A percentile compares a stretch with the other conserved stretches of the same genome.
phyloP scores from a whole-genome alignment of 2,888 invertebrate species.

The Galerucella pusilla region DNA sequence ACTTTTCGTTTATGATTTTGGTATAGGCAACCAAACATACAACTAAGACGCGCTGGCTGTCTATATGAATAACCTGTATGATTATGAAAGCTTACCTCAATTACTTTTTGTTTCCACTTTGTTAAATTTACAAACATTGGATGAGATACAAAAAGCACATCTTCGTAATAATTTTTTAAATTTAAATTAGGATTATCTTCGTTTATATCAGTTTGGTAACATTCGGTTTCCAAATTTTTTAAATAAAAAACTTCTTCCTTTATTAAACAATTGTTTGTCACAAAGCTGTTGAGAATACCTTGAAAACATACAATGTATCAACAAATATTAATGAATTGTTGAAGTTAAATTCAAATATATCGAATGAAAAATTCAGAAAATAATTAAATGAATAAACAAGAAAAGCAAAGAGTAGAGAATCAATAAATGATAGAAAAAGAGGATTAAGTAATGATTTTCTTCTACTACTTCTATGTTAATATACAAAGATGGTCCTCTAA shows the following conservation, averaged over 20 bases:
- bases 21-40: not conserved
- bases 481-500: too few relatives aligned
- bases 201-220: slow-evolving; percentile 61
- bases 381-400: too few relatives aligned
- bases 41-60: not conserved
- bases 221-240: slow-evolving; percentile 62
- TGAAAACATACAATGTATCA: slow-evolving; percentile 36
- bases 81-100: slow-evolving; percentile 50
- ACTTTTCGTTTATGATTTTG: too few relatives aligned
- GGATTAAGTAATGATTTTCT: too few relatives aligned
- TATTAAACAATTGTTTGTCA: slow-evolving; percentile 58
- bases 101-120: slow-evolving; percentile 48
- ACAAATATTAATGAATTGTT: not conserved
- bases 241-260: slow-evolving; percentile 65
- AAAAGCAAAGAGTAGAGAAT: too few relatives aligned
- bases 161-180: slow-evolving; percentile 58
- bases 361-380: too few relatives aligned
- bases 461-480: too few relatives aligned
- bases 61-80: too few relatives aligned
- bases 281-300: slow-evolving; percentile 60
- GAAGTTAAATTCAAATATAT: too few relatives aligned
- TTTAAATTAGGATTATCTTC: slow-evolving; percentile 57
- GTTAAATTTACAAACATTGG: slow-evolving; percentile 55
- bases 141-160: slow-evolving; percentile 54
- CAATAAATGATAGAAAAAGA: too few relatives aligned